Evolutionary conservation across 1,140 invertebrate species (phyloP).

Genomic region (Platyscapa corneri): DNA sequence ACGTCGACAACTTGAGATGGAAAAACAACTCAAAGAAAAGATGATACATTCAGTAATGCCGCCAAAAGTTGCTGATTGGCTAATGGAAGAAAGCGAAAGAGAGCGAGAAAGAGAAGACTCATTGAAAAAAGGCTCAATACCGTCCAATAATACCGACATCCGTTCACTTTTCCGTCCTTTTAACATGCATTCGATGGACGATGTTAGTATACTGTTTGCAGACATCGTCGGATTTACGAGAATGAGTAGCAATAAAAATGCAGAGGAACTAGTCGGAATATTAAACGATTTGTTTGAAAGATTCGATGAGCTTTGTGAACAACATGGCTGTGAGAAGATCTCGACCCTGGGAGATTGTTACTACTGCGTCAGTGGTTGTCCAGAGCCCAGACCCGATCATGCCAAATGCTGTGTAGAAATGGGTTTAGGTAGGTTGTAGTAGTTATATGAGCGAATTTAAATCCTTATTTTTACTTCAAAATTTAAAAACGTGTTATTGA

Average conservation of each 20-base stretch:
- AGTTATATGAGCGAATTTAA: background rate
- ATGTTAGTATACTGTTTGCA: conserved; percentile 98
- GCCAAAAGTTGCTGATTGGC: conserved; percentile 89
- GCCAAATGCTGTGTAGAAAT: conserved; percentile 92
- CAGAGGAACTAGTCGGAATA: conserved; percentile 90
- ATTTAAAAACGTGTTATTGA: background rate
- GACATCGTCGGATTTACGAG: conserved; percentile 98
- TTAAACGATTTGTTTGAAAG: conserved; percentile 97
- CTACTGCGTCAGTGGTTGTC: conserved; percentile 95
- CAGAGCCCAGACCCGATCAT: conserved; percentile 89
- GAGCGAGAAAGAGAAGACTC: conserved; percentile 74
- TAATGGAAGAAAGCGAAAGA: conserved; percentile 83
- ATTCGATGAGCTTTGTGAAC: conserved; percentile 90
- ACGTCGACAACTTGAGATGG: conserved; percentile 90
- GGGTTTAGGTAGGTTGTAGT: conserved; percentile 81
- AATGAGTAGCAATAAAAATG: conserved; percentile 97
- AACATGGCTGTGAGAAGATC: conserved; percentile 93
- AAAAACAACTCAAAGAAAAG: conserved; percentile 95
- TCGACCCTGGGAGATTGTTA: conserved; percentile 97
- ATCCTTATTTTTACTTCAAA: background rate
- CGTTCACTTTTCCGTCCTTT: conserved; percentile 92
- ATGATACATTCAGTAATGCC: conserved; percentile 99
- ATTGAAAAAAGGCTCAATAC: conserved; percentile 71
- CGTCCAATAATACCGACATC: conserved; percentile 78
- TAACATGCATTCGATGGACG: conserved; percentile 96